A percentile compares a stretch with the other conserved stretches of the same genome.
These are phyloP conservation scores for Schizotus pectinicornis DNA, from an alignment of 2,888 invertebrate genomes.

Conservation along the genomic window DNA sequence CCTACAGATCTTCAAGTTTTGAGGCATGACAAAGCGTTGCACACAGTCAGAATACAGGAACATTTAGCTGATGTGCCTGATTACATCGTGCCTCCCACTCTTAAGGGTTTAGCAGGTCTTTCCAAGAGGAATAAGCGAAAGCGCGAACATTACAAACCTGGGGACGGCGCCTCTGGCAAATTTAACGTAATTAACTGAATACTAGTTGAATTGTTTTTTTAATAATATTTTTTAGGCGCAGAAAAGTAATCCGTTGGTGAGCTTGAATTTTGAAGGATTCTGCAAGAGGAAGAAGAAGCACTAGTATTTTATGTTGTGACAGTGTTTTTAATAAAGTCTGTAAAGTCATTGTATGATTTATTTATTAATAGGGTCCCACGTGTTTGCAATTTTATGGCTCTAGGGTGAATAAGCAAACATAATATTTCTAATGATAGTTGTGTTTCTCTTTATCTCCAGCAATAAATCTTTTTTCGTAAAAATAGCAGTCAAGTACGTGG, in stretches of 20 bases:
- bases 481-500: too few species aligned
- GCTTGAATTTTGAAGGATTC: constrained; percentile 67
- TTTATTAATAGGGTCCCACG: constrained; percentile 3
- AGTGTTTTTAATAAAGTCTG: constrained; percentile 5
- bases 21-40: constrained; percentile 83
- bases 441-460: constrained; percentile 7
- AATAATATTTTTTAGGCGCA: constrained; percentile 62
- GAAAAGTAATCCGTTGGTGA: constrained; percentile 70
- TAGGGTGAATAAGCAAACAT: constrained; percentile 1
- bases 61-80: constrained; percentile 93
- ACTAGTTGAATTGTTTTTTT: background rate
- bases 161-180: constrained; percentile 43
- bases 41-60: constrained; percentile 81
- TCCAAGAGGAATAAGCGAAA: constrained; percentile 47
- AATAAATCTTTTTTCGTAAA: constrained; percentile 15
- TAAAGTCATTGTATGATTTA: constrained; percentile 1
- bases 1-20: constrained; percentile 85
- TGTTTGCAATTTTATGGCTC: background rate
- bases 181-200: constrained; percentile 33
- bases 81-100: constrained; percentile 82
- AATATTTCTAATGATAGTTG: constrained; percentile 3
- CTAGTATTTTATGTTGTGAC: constrained; percentile 3
- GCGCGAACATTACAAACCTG: constrained; percentile 40
- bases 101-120: constrained; percentile 70
- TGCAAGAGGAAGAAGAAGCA: constrained; percentile 58